A percentile compares a stretch with the other conserved stretches of the same genome.
Evolutionary conservation across 2,888 invertebrate genomes (phyloP).

Genomic region (Harpagoxenus sublaevis): DNA sequence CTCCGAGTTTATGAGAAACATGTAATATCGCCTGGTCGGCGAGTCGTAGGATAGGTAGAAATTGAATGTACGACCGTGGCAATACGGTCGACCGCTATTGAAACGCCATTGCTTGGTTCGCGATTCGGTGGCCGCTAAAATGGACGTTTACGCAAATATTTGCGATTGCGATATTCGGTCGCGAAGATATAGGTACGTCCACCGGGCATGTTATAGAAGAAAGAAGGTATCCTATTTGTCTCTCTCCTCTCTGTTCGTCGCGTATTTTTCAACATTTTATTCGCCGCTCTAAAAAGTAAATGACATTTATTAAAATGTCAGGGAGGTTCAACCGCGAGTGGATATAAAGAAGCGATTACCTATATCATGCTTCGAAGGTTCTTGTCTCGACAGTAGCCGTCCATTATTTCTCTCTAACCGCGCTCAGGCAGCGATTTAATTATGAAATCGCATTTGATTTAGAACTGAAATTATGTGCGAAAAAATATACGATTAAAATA

Average conservation of each 20-base stretch:
- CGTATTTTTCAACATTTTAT: constrained; percentile 30
- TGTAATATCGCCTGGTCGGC: constrained; percentile 64
- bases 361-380: constrained; percentile 36
- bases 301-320: constrained; percentile 55
- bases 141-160: constrained; percentile 46
- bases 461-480: neutral
- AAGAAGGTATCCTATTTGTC: neutral
- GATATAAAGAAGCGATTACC: constrained; percentile 52
- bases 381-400: neutral
- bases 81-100: constrained; percentile 29
- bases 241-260: neutral
- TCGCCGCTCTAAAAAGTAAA: constrained; percentile 31
- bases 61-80: constrained; percentile 59
- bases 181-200: neutral
- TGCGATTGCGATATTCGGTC: constrained; percentile 41
- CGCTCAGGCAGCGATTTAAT: neutral
- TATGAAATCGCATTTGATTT: neutral
- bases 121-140: constrained; percentile 37
- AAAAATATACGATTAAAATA: neutral
- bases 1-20: constrained; percentile 51
- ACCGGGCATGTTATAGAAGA: neutral
- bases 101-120: constrained; percentile 31
- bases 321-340: constrained; percentile 35
- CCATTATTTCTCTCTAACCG: constrained; percentile 11
- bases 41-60: constrained; percentile 57